Conservation (phyloP, 2,888 invertebrate genomes). For the Limnephilus rhombicus region DNA sequence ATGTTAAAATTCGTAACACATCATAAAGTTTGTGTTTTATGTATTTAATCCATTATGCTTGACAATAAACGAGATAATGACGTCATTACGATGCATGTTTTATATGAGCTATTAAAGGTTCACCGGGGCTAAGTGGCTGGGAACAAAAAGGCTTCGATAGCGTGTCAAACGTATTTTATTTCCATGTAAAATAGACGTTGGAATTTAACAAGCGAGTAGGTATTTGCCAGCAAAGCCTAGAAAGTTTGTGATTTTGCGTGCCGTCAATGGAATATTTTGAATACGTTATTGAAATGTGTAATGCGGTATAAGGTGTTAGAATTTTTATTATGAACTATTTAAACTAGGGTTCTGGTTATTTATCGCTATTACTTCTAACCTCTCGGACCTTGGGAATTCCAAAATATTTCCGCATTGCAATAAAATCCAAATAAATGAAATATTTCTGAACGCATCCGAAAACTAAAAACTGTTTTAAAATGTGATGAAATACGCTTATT, state of each 20-base stretch:
- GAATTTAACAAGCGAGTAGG: not conserved
- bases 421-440: no score
- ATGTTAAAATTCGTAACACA: not conserved
- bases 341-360: not conserved
- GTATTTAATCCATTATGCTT: not conserved
- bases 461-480: no score
- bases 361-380: not conserved
- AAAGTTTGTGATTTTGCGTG: not conserved
- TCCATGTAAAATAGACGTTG: slow-evolving; percentile 10
- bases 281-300: not conserved
- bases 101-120: not conserved
- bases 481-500: no score
- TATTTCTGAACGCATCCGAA: no score
- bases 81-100: not conserved
- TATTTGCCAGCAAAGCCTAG: not conserved
- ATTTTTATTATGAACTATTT: not conserved
- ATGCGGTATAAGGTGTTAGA: not conserved
- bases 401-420: no score
- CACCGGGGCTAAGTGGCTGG: slow-evolving; percentile 16
- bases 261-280: not conserved
- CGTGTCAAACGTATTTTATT: slow-evolving; percentile 22
- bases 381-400: no score
- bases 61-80: not conserved
- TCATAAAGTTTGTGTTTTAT: not conserved
- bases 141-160: not conserved